Evolutionary conservation across 2,888 invertebrate species (phyloP).

Genomic region (Nasonovia ribisnigri): DNA sequence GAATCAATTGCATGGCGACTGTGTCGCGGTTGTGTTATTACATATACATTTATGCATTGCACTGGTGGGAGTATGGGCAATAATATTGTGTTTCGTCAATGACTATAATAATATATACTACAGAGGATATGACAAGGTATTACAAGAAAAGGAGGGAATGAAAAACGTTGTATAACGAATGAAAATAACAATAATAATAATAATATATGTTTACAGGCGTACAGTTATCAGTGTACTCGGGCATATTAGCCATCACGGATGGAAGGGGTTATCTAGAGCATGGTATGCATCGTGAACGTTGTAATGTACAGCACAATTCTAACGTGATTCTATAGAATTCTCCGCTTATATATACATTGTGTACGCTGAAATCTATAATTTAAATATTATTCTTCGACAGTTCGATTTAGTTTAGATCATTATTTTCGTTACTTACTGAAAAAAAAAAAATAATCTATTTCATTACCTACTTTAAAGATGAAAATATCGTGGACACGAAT

Average conservation of each 20-base stretch:
- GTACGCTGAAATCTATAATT: neutral
- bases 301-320: neutral
- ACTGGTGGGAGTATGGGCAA: neutral
- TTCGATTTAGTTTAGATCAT: neutral
- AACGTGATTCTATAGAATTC: neutral
- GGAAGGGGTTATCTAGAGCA: conserved; percentile 45
- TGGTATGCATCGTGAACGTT: neutral
- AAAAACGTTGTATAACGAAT: neutral
- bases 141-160: neutral
- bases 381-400: neutral
- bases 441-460: neutral
- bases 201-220: neutral
- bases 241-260: neutral
- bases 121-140: neutral
- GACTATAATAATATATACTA: no score
- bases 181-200: conserved; percentile 25
- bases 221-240: neutral
- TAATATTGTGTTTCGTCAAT: neutral
- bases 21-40: neutral
- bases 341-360: neutral
- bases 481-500: neutral
- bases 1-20: conserved; percentile 26
- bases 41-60: neutral
- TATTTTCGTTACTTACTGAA: neutral
- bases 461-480: neutral